Base-by-base conservation (phyloP, 1,140 invertebrate genomes). In the Schlechtendalia chinensis region DNA sequence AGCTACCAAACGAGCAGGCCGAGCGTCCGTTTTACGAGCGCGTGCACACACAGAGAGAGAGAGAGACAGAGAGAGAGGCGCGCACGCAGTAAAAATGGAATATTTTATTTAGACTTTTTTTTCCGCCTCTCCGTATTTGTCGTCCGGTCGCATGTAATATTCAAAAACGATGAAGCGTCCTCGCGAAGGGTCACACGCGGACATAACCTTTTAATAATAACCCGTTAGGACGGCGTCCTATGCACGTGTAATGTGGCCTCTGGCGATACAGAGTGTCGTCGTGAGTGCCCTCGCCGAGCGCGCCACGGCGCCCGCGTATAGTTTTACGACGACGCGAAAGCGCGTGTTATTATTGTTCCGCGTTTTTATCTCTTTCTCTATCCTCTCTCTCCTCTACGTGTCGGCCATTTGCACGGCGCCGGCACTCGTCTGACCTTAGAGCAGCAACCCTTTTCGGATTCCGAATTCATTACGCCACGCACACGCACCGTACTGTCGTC, bases 151-250 rank as follows among this genome's bases (percentile, higher is more conserved):
- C 45, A 24, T 69, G 39, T 1, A 69, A 69, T 69, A 50, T 69
- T 69, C 24, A 69, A 69, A 50, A 50, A 69, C 14, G n/a, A 69
- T 50, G 39, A 24, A 50, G 22, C 14, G 14, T 69, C 50, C n/a
- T 24, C n/a, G 39, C 17, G 17, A 50, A 69, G 22, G 67, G 45
- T 47, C 45, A 11, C n/a, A n/a, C n/a, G n/a, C n/a, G n/a, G 50
- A 69, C 2, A 24, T 69, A 50, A 50, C 67, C 29, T 77, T 58
- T 77, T 58, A 77, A 59, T 58, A 77, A 59, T 59, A 77, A 10
- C 53, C 32, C 56, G 54, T 77, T 59, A 45, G 53, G 56, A 77
- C 54, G 24, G 22, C 3, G 22, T 14, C 32, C 14, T 45, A 39
- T 39, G 8, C n/a, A n/a, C n/a, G n/a, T n/a, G n/a, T n/a, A n/a